phyloP scores from a whole-genome alignment of 2,888 invertebrate species.

The Mythimna ferrago region DNA sequence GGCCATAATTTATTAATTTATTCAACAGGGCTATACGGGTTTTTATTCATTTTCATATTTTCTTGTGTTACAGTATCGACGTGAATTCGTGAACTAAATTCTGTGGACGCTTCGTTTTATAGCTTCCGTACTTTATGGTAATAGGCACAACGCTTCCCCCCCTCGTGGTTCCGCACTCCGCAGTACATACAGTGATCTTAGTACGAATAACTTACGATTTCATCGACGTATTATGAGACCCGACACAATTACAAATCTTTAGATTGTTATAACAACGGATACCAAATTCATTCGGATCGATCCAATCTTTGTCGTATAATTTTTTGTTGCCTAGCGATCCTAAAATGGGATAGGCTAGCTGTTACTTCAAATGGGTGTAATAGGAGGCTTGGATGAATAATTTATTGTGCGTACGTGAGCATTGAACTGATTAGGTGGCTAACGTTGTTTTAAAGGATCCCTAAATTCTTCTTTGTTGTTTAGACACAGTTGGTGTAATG shows the following conservation, averaged over 20 bases:
- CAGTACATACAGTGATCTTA: constrained; percentile 29
- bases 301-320: constrained; percentile 26
- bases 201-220: constrained; percentile 57
- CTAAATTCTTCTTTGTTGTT: neutral
- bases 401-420: constrained; percentile 17
- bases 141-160: constrained; percentile 70
- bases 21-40: constrained; percentile 60
- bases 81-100: constrained; percentile 77
- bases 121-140: constrained; percentile 85
- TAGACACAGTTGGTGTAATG: no score
- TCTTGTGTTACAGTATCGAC: constrained; percentile 71
- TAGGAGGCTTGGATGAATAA: constrained; percentile 17
- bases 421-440: neutral
- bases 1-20: constrained; percentile 65
- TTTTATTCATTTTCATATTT: constrained; percentile 76
- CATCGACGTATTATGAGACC: constrained; percentile 48
- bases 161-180: constrained; percentile 38
- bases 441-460: neutral
- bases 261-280: constrained; percentile 21
- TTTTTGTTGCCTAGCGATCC: constrained; percentile 12
- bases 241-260: constrained; percentile 49
- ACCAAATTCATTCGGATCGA: neutral
- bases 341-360: constrained; percentile 23
- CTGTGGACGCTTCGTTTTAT: constrained; percentile 78
- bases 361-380: constrained; percentile 22